phyloP scores from a whole-genome alignment of 2,888 invertebrate species.

The Petrolisthes manimaculis region DNA sequence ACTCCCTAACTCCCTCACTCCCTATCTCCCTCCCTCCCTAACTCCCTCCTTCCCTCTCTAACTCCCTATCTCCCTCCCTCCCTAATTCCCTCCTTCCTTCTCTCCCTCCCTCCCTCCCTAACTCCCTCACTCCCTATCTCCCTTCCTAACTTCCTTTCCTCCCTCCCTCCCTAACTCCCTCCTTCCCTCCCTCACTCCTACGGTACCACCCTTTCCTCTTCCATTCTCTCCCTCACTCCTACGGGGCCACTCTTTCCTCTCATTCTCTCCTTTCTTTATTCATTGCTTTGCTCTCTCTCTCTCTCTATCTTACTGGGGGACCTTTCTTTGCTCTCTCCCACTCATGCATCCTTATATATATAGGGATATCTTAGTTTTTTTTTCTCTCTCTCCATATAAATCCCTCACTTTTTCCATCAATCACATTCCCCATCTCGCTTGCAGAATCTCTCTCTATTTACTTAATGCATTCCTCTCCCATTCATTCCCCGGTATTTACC shows the following conservation, averaged over 20 bases:
- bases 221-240: not conserved
- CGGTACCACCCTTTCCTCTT: not conserved
- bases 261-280: not conserved
- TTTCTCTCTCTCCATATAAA: not conserved
- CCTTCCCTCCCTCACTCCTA: not conserved
- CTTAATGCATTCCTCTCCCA: not conserved
- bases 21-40: slow-evolving; percentile 17
- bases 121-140: not conserved
- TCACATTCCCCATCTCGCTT: not conserved
- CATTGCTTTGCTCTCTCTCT: not conserved
- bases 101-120: not conserved
- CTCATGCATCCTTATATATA: not conserved
- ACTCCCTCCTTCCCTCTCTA: not conserved
- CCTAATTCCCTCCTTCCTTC: not conserved
- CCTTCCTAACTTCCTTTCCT: not conserved
- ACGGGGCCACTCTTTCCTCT: slow-evolving; percentile 10
- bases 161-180: not conserved
- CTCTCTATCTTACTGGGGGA: not conserved
- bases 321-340: not conserved
- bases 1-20: slow-evolving; percentile 2
- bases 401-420: not conserved
- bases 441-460: not conserved
- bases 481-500: not conserved
- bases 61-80: not conserved
- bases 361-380: not conserved